Evolutionary conservation across 2,113 vertebrate genomes (phyloP).

Genomic region (Solenodon paradoxus): DNA sequence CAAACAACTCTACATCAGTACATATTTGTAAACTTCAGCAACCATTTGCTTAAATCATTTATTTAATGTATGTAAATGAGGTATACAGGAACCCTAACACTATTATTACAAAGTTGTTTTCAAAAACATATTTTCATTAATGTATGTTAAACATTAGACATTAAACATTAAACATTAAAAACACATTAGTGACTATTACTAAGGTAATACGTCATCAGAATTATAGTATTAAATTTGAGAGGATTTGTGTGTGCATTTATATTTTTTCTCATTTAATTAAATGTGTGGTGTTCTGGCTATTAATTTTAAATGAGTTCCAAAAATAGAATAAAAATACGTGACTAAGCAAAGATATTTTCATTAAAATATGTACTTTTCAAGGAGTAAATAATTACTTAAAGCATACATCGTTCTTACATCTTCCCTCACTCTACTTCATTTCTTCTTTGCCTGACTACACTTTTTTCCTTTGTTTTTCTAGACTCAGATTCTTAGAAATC

Average conservation of each 20-base stretch:
- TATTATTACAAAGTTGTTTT: background rate
- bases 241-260: background rate
- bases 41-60: background rate
- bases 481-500: background rate
- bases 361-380: background rate
- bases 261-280: background rate
- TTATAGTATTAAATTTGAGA: background rate
- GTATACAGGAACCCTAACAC: background rate
- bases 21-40: background rate
- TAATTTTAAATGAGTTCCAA: background rate
- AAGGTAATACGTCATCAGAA: background rate
- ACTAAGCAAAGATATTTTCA: background rate
- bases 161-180: no score
- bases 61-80: background rate
- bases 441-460: background rate
- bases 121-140: background rate
- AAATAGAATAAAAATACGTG: background rate
- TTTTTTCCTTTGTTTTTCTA: background rate
- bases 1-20: conserved; percentile 12
- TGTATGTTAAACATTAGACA: background rate
- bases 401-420: background rate
- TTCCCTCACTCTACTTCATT: background rate
- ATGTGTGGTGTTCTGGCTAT: background rate
- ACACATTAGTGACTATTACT: background rate
- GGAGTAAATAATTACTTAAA: background rate